Conservation (phyloP, 2,888 invertebrate species). For the Oxystoma pomonae region DNA sequence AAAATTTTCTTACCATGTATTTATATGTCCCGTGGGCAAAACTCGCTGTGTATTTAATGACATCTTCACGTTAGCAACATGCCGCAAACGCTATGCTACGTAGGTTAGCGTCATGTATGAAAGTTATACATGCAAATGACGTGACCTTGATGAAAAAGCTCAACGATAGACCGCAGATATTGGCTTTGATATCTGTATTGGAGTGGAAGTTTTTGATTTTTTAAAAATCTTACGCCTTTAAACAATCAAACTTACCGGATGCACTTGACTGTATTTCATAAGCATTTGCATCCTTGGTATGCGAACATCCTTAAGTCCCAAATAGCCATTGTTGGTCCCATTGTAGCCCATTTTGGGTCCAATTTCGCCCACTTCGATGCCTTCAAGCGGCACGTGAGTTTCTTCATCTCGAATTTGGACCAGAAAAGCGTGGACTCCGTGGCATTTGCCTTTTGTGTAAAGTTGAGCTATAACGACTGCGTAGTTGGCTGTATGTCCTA, state of each 20-base stretch:
- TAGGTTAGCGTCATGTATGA: too few species aligned
- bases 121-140: too few species aligned
- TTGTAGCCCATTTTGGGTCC: slow-evolving; percentile 92
- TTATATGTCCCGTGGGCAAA: too few species aligned
- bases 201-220: too few species aligned
- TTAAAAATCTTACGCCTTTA: too few species aligned
- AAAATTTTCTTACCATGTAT: too few species aligned
- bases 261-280: slow-evolving; percentile 87
- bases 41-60: too few species aligned
- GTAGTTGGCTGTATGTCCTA: slow-evolving; percentile 90
- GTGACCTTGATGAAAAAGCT: too few species aligned
- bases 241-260: slow-evolving; percentile 47
- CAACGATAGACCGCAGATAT: too few species aligned
- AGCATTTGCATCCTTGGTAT: slow-evolving; percentile 85
- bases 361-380: slow-evolving; percentile 90
- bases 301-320: slow-evolving; percentile 79
- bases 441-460: slow-evolving; percentile 72
- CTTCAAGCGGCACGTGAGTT: slow-evolving; percentile 79
- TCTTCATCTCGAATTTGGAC: slow-evolving; percentile 85
- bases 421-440: slow-evolving; percentile 88
- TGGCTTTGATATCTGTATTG: too few species aligned
- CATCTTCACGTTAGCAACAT: too few species aligned
- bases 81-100: too few species aligned
- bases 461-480: slow-evolving; percentile 89
- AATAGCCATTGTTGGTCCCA: slow-evolving; percentile 85